Conservation (phyloP, 92 coral and sea anemone species). For the Heteractis magnifica region DNA sequence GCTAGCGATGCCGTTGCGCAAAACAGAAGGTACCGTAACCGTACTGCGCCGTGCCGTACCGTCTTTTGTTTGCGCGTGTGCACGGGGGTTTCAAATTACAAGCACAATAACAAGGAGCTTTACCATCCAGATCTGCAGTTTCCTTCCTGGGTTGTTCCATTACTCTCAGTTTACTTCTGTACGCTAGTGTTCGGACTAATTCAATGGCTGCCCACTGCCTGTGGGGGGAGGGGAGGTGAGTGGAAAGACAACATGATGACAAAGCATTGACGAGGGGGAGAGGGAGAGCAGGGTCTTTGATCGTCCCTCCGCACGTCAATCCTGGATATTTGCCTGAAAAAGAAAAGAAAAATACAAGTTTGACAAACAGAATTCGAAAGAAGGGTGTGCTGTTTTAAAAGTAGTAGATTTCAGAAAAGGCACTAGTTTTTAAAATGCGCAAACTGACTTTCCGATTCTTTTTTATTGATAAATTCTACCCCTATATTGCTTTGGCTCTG, state of each 20-base stretch:
- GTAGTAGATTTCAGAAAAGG: no score
- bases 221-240: slow-evolving; percentile 74
- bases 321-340: slow-evolving; percentile 48
- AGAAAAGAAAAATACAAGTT: background rate
- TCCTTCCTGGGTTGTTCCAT: slow-evolving; percentile 31
- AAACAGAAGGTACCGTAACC: no score
- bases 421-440: no score
- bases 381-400: no score
- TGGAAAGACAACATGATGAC: slow-evolving; percentile 79
- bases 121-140: slow-evolving; percentile 71
- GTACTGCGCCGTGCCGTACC: no score
- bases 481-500: no score
- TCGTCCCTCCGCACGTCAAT: slow-evolving; percentile 11
- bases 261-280: slow-evolving; percentile 77
- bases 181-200: slow-evolving; percentile 71
- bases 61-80: no score
- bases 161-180: slow-evolving; percentile 48
- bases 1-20: no score
- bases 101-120: background rate
- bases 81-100: no score
- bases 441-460: no score
- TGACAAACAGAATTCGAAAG: background rate
- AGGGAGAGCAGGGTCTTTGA: slow-evolving; percentile 46
- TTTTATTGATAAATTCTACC: no score
- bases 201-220: slow-evolving; percentile 80